phyloP scores from a whole-genome alignment of 1,140 invertebrate genomes.

The Fopius arisanus region DNA sequence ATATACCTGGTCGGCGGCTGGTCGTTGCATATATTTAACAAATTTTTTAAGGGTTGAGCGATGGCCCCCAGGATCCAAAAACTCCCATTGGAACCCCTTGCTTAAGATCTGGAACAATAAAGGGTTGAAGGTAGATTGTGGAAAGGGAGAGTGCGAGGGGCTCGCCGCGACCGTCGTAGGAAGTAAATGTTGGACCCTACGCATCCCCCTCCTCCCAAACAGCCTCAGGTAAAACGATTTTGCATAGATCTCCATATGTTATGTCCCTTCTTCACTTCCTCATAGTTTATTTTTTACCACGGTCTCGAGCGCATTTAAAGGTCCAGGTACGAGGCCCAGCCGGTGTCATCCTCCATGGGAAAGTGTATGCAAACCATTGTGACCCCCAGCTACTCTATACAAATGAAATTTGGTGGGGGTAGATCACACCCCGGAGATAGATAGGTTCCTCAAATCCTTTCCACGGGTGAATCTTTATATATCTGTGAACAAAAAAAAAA shows the following conservation, averaged over 20 bases:
- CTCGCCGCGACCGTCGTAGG: conserved; percentile 16
- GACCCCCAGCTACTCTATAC: conserved; percentile 44
- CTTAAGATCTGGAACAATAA: conserved; percentile 57
- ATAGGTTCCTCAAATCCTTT: conserved; percentile 33
- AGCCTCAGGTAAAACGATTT: conserved; percentile 58
- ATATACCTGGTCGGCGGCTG: conserved; percentile 49
- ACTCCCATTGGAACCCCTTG: conserved; percentile 32
- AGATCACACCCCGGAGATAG: conserved; percentile 57
- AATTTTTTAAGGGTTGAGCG: conserved; percentile 40
- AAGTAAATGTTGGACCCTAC: conserved; percentile 26
- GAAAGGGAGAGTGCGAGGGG: conserved; percentile 34
- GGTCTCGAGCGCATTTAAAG: conserved; percentile 46
- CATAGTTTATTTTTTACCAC: conserved; percentile 31
- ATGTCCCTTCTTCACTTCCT: conserved; percentile 34
- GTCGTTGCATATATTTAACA: conserved; percentile 60
- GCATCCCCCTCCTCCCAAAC: conserved; percentile 14
- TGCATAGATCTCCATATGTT: conserved; percentile 64
- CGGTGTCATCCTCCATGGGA: conserved; percentile 64
- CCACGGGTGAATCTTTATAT: conserved; percentile 3
- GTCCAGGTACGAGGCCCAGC: conserved; percentile 50
- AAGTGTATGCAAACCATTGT: conserved; percentile 65
- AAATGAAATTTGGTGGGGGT: conserved; percentile 10
- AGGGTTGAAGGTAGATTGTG: conserved; percentile 33
- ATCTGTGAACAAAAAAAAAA: conserved; percentile 4
- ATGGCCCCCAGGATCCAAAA: conserved; percentile 18